Conservation (phyloP, 2,113 vertebrate species). For the Potamarius usumacintae region DNA sequence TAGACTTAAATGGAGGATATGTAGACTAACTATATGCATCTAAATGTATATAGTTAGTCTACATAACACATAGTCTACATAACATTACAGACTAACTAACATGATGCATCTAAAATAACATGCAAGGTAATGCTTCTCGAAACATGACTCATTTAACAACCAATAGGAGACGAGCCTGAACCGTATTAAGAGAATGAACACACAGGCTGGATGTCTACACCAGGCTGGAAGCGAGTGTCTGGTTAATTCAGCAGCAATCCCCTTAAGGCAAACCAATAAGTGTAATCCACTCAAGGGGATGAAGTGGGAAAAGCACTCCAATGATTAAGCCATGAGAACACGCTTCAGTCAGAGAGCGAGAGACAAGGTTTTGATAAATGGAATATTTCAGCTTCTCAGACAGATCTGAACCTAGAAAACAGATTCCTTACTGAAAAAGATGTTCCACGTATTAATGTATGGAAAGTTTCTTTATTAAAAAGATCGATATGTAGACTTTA, state of each 20-base stretch:
- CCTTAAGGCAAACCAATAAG: slow-evolving; percentile 42
- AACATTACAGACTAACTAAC: neutral
- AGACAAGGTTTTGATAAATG: neutral
- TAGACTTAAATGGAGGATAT: no score
- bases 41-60: no score
- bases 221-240: neutral
- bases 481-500: no score
- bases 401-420: neutral
- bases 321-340: slow-evolving; percentile 34
- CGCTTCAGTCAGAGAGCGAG: slow-evolving; percentile 15
- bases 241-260: slow-evolving; percentile 20
- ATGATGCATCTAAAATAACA: neutral
- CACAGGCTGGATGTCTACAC: neutral
- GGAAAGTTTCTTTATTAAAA: no score
- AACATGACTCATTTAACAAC: neutral
- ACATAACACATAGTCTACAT: no score
- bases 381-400: neutral
- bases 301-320: slow-evolving; percentile 23
- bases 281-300: slow-evolving; percentile 40
- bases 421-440: neutral
- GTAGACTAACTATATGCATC: neutral
- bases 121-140: neutral
- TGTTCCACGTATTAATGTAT: neutral
- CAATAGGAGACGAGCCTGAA: neutral
- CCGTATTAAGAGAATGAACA: neutral